Evolutionary conservation across 2,888 invertebrate species (phyloP).

Genomic region (Uloborus plumipes): DNA sequence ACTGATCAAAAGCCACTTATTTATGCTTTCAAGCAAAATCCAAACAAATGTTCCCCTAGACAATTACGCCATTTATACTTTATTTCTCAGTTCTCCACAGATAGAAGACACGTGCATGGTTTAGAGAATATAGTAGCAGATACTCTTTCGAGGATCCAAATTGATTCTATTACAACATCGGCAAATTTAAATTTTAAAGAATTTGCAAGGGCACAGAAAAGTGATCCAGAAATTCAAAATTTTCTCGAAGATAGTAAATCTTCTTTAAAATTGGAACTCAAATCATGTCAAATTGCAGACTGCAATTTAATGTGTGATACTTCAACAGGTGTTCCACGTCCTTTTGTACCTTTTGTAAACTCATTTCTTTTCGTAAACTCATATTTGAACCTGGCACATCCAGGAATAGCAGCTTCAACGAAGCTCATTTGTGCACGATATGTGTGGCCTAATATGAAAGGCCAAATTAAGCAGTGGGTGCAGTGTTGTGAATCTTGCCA

Average conservation of each 20-base stretch:
- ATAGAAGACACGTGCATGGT: slow-evolving; percentile 68
- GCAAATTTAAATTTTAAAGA: neutral
- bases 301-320: neutral
- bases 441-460: slow-evolving; percentile 18
- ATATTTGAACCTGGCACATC: slow-evolving; percentile 8
- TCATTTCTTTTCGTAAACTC: neutral
- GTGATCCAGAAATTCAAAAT: neutral
- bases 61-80: slow-evolving; percentile 69
- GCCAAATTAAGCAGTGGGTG: neutral
- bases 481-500: slow-evolving; percentile 11
- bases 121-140: slow-evolving; percentile 24
- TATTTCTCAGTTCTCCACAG: slow-evolving; percentile 70
- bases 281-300: neutral
- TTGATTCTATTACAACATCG: neutral
- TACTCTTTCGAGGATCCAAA: slow-evolving; percentile 24
- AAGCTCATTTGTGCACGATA: neutral
- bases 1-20: slow-evolving; percentile 66
- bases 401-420: neutral
- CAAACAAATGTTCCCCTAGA: slow-evolving; percentile 68
- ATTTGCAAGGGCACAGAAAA: neutral
- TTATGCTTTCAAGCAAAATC: slow-evolving; percentile 27
- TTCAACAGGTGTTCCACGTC: slow-evolving; percentile 1
- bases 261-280: neutral
- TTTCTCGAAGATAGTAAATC: neutral
- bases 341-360: too few relatives aligned